Evolutionary conservation across 2,797 vertebrate genomes (phyloP).

Genomic region (Hemitrygon akajei): DNA sequence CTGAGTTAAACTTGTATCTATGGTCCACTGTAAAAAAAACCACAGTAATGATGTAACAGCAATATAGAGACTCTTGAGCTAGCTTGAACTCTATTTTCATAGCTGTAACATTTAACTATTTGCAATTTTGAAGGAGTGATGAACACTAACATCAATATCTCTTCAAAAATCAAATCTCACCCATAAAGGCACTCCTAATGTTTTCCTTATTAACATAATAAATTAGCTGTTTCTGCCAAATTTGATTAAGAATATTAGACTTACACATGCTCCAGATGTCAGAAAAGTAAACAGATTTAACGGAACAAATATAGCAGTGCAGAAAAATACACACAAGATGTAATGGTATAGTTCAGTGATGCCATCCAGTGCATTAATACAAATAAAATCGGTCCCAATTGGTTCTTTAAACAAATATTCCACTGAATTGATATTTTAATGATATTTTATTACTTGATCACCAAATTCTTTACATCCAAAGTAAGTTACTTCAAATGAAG

Average conservation of each 20-base stretch:
- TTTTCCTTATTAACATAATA: conserved; percentile 23
- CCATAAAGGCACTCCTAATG: not conserved
- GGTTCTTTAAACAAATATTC: not conserved
- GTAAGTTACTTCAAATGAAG: not conserved
- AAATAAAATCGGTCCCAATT: conserved; percentile 5
- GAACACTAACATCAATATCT: not conserved
- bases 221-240: conserved; percentile 32
- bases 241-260: conserved; percentile 1
- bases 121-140: not conserved
- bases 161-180: not conserved
- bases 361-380: not conserved
- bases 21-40: not conserved
- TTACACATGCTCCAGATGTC: conserved; percentile 22
- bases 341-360: conserved; percentile 29
- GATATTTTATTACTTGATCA: not conserved
- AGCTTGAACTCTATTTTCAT: not conserved
- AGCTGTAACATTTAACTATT: not conserved
- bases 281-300: conserved; percentile 37
- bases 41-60: not conserved
- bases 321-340: conserved; percentile 26
- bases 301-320: conserved; percentile 25
- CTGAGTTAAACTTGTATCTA: not conserved
- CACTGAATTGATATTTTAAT: conserved; percentile 1
- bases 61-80: not conserved
- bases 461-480: not conserved